Percentiles rank a stretch among this genome's conserved stretches.
These are phyloP conservation scores for Drosophila suboccidentalis DNA, from an alignment of 2,888 invertebrate genomes.

Conservation along the genomic window DNA sequence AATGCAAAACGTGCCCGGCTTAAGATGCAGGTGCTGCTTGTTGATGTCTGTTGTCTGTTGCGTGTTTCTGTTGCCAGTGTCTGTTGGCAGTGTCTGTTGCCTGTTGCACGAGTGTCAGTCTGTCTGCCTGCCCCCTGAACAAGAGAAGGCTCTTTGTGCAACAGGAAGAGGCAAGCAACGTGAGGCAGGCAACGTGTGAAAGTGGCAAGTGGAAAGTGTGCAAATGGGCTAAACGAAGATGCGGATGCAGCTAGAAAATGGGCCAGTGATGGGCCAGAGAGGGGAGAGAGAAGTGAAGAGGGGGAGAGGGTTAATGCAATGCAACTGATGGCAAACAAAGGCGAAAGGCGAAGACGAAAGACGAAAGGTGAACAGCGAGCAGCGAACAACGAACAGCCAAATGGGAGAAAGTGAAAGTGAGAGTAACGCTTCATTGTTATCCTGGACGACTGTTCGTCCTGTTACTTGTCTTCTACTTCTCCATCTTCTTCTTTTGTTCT, in stretches of 20 bases:
- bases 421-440: slow-evolving; percentile 74
- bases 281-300: slow-evolving; percentile 2
- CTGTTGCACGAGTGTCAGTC: not conserved
- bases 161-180: slow-evolving; percentile 37
- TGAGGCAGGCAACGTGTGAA: slow-evolving; percentile 28
- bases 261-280: not conserved
- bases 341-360: slow-evolving; percentile 6
- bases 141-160: slow-evolving; percentile 44
- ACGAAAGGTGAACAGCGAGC: not conserved
- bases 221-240: slow-evolving; percentile 58
- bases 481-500: not conserved
- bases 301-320: slow-evolving; percentile 43
- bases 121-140: not conserved
- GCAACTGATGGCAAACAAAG: slow-evolving; percentile 58
- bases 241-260: slow-evolving; percentile 35
- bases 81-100: not conserved
- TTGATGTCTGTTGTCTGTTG: not conserved
- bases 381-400: not conserved
- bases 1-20: slow-evolving; percentile 69
- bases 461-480: slow-evolving; percentile 24
- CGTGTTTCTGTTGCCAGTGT: not conserved
- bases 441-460: slow-evolving; percentile 51
- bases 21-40: slow-evolving; percentile 55
- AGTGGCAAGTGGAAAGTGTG: slow-evolving; percentile 34
- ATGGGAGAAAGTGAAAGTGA: slow-evolving; percentile 28